Conservation (phyloP, 2,888 invertebrate genomes). For the Drosophila subsilvestris region DNA sequence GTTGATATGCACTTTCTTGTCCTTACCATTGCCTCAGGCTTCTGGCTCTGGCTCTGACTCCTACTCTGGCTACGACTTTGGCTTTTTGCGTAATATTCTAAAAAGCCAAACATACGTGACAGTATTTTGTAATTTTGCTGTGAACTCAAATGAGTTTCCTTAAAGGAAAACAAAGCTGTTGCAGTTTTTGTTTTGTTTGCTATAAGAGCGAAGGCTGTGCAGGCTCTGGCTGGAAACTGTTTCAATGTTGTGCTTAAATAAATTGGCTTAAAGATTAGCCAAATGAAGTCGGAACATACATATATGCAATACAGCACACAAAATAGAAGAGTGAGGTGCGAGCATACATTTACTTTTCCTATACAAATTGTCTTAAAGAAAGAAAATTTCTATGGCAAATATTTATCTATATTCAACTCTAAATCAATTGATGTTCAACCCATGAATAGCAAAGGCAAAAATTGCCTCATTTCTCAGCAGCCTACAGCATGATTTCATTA, state of each 20-base stretch:
- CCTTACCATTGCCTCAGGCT: slow-evolving; percentile 46
- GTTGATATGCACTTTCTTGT: slow-evolving; percentile 70
- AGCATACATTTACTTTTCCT: background rate
- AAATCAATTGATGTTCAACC: slow-evolving; percentile 21
- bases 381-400: background rate
- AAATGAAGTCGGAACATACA: background rate
- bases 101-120: slow-evolving; percentile 78
- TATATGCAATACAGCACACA: no score
- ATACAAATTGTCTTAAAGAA: background rate
- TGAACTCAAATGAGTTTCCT: slow-evolving; percentile 70
- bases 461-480: slow-evolving; percentile 28
- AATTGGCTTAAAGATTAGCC: background rate
- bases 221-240: background rate
- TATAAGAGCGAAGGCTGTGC: background rate
- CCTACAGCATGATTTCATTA: slow-evolving; percentile 64
- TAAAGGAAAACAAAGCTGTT: slow-evolving; percentile 31
- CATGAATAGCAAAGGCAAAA: slow-evolving; percentile 34
- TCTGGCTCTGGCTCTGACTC: slow-evolving; percentile 8
- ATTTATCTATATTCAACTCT: slow-evolving; percentile 22
- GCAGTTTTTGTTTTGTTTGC: background rate
- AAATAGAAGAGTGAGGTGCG: no score
- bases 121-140: slow-evolving; percentile 72
- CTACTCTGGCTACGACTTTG: slow-evolving; percentile 9
- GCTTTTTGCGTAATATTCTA: slow-evolving; percentile 65
- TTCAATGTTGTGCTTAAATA: background rate